These are phyloP conservation scores for Anabacerthia variegaticeps DNA, from an alignment of 2,797 vertebrate species.

Conservation along the genomic window DNA sequence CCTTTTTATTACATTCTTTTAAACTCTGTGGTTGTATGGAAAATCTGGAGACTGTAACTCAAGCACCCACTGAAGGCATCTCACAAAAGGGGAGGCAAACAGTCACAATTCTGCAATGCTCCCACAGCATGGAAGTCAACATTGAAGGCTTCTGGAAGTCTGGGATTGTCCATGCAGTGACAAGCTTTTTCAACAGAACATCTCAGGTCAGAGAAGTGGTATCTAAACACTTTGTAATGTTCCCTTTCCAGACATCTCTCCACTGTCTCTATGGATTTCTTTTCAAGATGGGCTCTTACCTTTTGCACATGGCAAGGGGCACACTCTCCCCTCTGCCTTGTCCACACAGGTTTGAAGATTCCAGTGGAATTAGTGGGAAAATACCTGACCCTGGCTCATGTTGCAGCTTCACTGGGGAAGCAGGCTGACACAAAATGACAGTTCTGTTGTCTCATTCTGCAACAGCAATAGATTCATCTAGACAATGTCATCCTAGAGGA, in stretches of 20 bases:
- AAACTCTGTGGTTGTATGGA: background rate
- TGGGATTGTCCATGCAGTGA: background rate
- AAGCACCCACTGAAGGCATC: background rate
- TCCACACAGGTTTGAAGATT: background rate
- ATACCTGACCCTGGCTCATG: fast-evolving
- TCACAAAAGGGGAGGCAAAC: background rate
- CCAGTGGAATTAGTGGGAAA: background rate
- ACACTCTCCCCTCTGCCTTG: fast-evolving
- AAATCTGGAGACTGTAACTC: background rate
- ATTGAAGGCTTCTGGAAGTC: background rate
- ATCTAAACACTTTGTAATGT: background rate
- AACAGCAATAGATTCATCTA: background rate
- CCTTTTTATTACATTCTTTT: background rate
- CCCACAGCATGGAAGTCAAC: background rate
- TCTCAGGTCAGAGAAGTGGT: background rate
- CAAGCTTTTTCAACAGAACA: fast-evolving
- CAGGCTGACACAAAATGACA: background rate
- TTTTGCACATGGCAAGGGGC: fast-evolving
- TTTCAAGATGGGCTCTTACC: background rate
- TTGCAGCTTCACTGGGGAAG: background rate
- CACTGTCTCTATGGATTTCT: background rate
- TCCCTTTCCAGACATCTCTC: background rate
- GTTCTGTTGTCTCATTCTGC: background rate
- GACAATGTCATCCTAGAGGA: background rate
- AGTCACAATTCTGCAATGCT: fast-evolving